Evolutionary conservation across 35 echinoderm and acorn worm species (phyloP), one percentile per base, ranked within the genome.

Genomic region (Patiria miniata): DNA sequence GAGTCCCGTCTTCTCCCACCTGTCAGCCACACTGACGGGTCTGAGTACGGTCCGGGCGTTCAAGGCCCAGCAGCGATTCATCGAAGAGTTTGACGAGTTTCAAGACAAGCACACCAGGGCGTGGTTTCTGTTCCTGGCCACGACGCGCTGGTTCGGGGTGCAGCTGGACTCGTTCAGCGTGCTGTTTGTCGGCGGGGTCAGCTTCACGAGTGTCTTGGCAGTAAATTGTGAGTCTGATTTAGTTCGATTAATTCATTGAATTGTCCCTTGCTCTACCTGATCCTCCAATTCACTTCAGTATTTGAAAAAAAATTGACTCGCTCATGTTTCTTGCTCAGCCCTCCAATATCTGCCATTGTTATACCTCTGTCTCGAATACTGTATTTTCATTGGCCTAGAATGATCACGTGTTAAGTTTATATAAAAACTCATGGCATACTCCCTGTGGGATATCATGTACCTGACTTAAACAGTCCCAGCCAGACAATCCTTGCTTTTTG

Each of bases 1-100:
- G 39, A 99, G 96, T 60, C 96, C 96, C 23, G 96, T 99, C 0
- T 99, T 99, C 51, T 89, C 93, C 3, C 96, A 99, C 81, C 86
- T 99, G 50, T 99, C 96, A 8, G 96, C 96, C 26, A 85, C 96
- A 0, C 90, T 99, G 21, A 86, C 89, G 30, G 96, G 96, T 6
- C 82, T 99, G 39, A 82, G 89, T 16, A 99, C 93, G 12, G 78
- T 99, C 39, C 86, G 96, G 56, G 96, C 96, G 7, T 99, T 92
- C 53, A 76, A 86, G 37, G 89, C 89, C 26, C 85, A 99, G 77
- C 30, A 89, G 14, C 69, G 79, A 28, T 99, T 99, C 83, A 83
- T 60, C 44, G 30, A 52, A 9, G 76, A 86, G 26, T 99, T 99
- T 58, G 69, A 92, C 32, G 1, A 28, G 12, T 87, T 92, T 68